These are phyloP conservation scores for Iselma pallidipennis DNA, from an alignment of 2,888 invertebrate species.

Conservation along the genomic window DNA sequence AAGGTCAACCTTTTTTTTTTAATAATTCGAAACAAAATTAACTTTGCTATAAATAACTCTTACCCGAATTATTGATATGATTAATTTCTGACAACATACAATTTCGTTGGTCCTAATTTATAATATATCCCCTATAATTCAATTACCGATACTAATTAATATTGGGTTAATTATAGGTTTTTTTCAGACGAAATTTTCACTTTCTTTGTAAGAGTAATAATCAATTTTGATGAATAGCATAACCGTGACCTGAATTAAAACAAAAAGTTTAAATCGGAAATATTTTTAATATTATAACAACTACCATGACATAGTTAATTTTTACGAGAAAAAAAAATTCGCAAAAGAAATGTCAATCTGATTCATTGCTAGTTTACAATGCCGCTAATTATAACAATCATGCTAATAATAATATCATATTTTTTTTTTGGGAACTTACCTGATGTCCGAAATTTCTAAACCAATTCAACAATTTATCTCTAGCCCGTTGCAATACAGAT, in stretches of 20 bases:
- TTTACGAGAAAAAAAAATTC: background rate
- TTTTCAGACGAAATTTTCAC: no score
- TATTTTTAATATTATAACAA: constrained; percentile 1
- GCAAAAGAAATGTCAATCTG: background rate
- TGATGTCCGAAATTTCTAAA: constrained; percentile 50
- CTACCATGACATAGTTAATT: constrained; percentile 12
- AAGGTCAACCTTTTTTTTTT: no score
- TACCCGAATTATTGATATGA: background rate
- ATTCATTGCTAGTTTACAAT: background rate
- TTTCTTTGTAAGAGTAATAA: no score
- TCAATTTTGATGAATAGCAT: background rate
- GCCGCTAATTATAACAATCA: no score
- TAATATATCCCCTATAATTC: no score
- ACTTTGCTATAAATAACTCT: no score
- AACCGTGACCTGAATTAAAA: background rate
- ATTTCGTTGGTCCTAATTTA: background rate
- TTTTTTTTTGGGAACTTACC: constrained; percentile 39
- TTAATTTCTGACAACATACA: background rate
- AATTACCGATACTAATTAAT: no score
- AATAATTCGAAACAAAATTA: no score
- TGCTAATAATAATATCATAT: background rate
- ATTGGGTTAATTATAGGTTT: no score
- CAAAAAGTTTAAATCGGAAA: background rate
- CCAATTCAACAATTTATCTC: constrained; percentile 57
- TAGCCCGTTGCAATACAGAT: constrained; percentile 56